Evolutionary conservation across 2,113 vertebrate genomes (phyloP).

Genomic region (Ciconia maguari): DNA sequence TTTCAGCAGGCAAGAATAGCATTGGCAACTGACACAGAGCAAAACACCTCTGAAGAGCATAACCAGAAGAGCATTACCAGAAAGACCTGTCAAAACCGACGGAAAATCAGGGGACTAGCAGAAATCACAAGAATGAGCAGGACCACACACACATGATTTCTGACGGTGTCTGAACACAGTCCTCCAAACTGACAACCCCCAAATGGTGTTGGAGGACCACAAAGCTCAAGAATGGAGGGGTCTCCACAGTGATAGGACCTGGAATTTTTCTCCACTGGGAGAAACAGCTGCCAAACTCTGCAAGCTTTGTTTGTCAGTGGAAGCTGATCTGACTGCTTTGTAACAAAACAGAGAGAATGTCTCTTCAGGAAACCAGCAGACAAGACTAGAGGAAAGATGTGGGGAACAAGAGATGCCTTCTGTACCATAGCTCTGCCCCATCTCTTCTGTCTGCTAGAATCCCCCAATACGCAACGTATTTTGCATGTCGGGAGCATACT

Average conservation of each 20-base stretch:
- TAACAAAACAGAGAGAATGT: neutral
- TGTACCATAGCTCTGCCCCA: neutral
- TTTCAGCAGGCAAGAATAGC: neutral
- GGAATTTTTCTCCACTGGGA: slow-evolving; percentile 6
- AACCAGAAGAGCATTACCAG: slow-evolving; percentile 33
- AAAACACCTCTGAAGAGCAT: slow-evolving; percentile 33
- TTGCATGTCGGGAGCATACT: neutral
- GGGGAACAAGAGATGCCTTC: neutral
- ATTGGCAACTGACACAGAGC: neutral
- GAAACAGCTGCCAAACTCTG: slow-evolving; percentile 39
- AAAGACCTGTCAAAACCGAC: slow-evolving; percentile 22
- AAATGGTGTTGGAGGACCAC: neutral
- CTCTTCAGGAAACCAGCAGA: neutral
- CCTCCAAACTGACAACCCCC: neutral
- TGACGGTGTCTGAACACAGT: neutral
- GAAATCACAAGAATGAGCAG: slow-evolving; percentile 40
- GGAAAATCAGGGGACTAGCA: neutral
- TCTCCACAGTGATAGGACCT: slow-evolving; percentile 23
- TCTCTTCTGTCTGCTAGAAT: neutral
- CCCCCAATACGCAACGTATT: neutral
- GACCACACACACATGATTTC: neutral
- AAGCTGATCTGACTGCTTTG: neutral
- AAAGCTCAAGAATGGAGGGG: slow-evolving; percentile 36
- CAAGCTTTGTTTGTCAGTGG: neutral
- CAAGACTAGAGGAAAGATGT: neutral